phyloP scores from a whole-genome alignment of 2,113 vertebrate genomes.

The Sorex araneus region DNA sequence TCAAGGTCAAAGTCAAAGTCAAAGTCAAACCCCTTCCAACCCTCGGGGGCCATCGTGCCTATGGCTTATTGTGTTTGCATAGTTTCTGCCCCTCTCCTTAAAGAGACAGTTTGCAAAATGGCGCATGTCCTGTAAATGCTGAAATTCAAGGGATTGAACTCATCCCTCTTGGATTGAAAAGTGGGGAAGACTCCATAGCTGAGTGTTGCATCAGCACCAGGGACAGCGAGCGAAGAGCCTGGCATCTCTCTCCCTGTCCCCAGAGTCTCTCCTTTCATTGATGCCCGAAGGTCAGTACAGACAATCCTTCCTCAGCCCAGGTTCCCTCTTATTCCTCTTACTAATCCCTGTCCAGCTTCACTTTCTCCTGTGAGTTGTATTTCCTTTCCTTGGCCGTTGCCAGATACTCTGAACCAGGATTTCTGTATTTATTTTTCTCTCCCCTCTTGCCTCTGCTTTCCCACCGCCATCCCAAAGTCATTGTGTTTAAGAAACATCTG shows the following conservation, averaged over 20 bases:
- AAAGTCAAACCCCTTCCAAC: not conserved
- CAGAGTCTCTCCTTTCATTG: not conserved
- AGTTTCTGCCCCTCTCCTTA: not conserved
- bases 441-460: not conserved
- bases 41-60: not conserved
- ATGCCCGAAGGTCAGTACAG: not conserved
- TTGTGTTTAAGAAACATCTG: not conserved
- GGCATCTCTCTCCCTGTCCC: not conserved
- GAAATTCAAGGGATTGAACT: not conserved
- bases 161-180: not conserved
- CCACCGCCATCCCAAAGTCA: not conserved
- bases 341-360: not conserved
- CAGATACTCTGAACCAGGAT: not conserved
- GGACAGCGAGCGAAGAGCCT: no score
- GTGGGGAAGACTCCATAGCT: not conserved
- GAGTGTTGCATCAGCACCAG: no score
- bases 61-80: not conserved
- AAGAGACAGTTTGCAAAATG: not conserved
- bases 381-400: not conserved
- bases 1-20: conserved; percentile 69
- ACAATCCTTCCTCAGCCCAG: not conserved
- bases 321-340: not conserved
- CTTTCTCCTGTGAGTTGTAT: not conserved
- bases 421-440: not conserved
- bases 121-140: not conserved